Conservation (phyloP, 35 echinoderm and acorn worm genomes). For the Ophiothrix spiculata region DNA sequence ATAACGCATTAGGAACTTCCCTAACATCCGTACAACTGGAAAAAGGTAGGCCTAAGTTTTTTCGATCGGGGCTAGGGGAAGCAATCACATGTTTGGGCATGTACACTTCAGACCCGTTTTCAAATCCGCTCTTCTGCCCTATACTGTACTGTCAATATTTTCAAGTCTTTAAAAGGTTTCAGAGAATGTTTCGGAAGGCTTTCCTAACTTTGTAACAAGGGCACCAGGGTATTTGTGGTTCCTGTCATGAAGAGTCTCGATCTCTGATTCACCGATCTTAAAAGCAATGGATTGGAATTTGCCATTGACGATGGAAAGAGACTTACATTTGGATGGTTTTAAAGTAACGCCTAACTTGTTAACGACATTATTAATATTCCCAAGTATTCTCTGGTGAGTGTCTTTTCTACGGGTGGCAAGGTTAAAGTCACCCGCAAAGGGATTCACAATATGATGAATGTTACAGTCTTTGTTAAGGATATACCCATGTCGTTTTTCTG, state of each 20-base stretch:
- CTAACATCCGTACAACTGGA: too few species aligned
- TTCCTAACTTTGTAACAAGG: not conserved
- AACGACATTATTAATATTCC: not conserved
- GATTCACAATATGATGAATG: constrained; percentile 10
- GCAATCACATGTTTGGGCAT: too few species aligned
- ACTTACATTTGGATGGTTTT: not conserved
- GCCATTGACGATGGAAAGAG: not conserved
- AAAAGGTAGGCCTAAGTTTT: too few species aligned
- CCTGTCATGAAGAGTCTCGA: not conserved
- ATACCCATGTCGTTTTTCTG: not conserved
- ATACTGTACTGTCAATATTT: constrained; percentile 2
- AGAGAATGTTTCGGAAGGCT: not conserved
- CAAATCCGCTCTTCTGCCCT: too few species aligned
- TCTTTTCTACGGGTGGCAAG: constrained; percentile 8
- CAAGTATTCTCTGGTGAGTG: constrained; percentile 10
- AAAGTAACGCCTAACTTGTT: not conserved
- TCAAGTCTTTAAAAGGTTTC: not conserved
- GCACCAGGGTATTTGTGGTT: constrained; percentile 1
- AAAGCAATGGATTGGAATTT: not conserved
- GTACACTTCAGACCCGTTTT: too few species aligned
- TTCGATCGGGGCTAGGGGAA: too few species aligned
- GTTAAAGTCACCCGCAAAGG: constrained; percentile 47
- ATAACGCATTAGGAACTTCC: too few species aligned
- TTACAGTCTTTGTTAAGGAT: constrained; percentile 1
- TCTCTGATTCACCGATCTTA: not conserved